Base-by-base conservation (phyloP, 2,888 invertebrate genomes). In the Gnatocerus cornutus region DNA sequence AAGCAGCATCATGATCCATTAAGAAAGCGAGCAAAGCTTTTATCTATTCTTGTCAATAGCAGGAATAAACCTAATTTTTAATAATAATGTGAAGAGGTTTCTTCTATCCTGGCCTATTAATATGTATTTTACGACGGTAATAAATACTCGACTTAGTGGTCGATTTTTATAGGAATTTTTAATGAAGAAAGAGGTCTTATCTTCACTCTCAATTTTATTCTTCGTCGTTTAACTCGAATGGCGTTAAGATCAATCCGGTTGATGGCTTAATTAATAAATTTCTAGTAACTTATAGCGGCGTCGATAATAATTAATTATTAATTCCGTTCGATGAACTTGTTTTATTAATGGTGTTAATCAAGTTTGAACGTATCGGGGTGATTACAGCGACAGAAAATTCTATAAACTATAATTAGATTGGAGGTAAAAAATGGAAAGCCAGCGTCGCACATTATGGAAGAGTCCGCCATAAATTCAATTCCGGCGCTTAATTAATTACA, bases 401-500 rank as follows among this genome's bases (percentile, higher is more conserved):
- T 12, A 55, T 56, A 21, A 55, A 55, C 53, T 37, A 61, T 50
- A 50, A 62, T 62, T 58, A 45, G 10, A 37, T 39, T 56, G 21
- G 8, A 14, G 21, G 50, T 9, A 13, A 61, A 61, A 59, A 48
- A 43, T 48, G 48, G 39, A 21, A 39, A 37, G n/a, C 12, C 39
- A 21, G 27, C 56, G 55, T 39, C 39, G 52, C 37, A 52, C 45
- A 52, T 48, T 63, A 30, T 43, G 46, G 45, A 48, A 46, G 30
- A 10, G 30, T 45, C 13, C 43, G 58, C 56, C 48, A 48, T 66
- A 66, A 66, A 66, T 58, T 48, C 48, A 46, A 66, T 58, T 58
- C 48, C 48, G 48, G 37, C 21, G 48, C 13, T 46, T 58, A 66
- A 66, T 66, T 66, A 66, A 66, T 65, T 65, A 65, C 45, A 12